Evolutionary conservation across 2,113 vertebrate species (phyloP).

Genomic region (Glareola pratincola): DNA sequence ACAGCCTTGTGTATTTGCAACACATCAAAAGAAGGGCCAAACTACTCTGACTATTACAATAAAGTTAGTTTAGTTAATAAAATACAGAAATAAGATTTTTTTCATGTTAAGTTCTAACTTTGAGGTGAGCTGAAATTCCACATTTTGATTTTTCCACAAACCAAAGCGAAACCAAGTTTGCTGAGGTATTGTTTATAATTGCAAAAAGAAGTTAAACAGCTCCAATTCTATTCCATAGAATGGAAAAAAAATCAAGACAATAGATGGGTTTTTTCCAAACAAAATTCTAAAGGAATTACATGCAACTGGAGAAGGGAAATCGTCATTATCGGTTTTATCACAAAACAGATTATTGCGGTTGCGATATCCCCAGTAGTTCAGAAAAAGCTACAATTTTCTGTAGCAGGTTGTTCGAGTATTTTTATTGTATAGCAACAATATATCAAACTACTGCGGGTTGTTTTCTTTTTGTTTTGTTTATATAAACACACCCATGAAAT

Average conservation of each 20-base stretch:
- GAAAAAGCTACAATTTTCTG: background rate
- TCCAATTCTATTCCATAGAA: background rate
- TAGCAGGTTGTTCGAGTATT: background rate
- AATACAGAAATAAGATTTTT: background rate
- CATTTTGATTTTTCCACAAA: background rate
- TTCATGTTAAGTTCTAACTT: background rate
- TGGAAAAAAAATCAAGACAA: background rate
- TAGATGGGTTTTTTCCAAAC: accelerated
- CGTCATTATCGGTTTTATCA: background rate
- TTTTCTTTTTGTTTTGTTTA: background rate
- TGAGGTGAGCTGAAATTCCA: background rate
- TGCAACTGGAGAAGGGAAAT: background rate
- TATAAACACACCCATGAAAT: background rate
- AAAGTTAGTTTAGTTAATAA: background rate
- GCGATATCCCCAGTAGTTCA: too few relatives aligned
- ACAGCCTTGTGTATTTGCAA: background rate
- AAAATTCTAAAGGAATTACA: background rate
- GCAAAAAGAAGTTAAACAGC: background rate
- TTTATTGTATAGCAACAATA: background rate
- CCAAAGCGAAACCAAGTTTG: background rate
- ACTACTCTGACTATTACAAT: background rate
- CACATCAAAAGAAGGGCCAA: background rate
- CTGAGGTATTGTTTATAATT: background rate
- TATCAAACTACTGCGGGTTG: background rate
- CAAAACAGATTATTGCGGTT: background rate